Conservation (phyloP, 2,113 vertebrate species). For the Upupa epops region DNA sequence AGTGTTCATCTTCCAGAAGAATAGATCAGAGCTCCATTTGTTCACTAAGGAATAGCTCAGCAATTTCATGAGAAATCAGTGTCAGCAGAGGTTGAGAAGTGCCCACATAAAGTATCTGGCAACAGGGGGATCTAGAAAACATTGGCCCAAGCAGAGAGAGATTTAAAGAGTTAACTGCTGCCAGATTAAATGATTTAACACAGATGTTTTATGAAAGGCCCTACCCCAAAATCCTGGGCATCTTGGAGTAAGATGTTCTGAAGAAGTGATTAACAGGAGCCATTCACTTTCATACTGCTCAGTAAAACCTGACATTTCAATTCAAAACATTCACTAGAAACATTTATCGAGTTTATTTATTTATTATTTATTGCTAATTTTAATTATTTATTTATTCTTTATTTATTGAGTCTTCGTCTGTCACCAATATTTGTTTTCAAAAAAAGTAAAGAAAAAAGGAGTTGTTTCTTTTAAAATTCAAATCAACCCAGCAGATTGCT, state of each 20-base stretch:
- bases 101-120: not conserved
- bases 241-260: not conserved
- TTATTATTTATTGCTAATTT: no score
- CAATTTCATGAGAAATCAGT: not conserved
- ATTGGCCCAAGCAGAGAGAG: not conserved
- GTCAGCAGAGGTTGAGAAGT: not conserved
- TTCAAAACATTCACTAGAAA: not conserved
- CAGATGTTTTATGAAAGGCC: not conserved
- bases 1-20: not conserved
- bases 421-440: not conserved
- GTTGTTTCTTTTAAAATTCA: not conserved
- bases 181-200: not conserved
- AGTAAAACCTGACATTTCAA: not conserved
- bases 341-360: rapidly evolving
- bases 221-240: not conserved
- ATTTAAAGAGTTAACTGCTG: not conserved
- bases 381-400: no score
- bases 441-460: not conserved
- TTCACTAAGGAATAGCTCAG: not conserved
- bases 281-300: not conserved
- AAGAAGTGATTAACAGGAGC: not conserved
- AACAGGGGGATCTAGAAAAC: not conserved
- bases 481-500: not conserved
- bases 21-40: not conserved
- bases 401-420: no score